Evolutionary conservation across 2,797 vertebrate species (phyloP), one percentile per base, ranked within the genome.

Genomic region (Emys orbicularis): DNA sequence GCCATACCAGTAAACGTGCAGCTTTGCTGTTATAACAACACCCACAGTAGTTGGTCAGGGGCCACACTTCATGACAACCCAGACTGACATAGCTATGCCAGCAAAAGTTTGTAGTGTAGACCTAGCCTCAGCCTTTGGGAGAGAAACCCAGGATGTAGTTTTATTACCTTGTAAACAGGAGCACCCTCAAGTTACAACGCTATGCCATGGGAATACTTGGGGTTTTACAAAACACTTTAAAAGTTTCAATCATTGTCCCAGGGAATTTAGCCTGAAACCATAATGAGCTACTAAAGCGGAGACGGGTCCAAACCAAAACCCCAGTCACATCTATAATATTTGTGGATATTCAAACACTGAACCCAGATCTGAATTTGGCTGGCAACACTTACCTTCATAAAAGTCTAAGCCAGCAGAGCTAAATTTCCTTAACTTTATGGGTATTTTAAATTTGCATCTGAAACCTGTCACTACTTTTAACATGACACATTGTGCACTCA

Each of bases 21-120:
- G 34, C 8, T 68, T 68, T 88, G 27, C 3, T 0, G 31, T 87
- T 6, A 2, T 29, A 87, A 16, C 4, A 37, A 6, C 47, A 49
- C 47, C 87, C 83, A 2, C 16, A 72, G 61, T 0, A 86, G 15
- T 68, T 68, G 61, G 15, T 68, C 50, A 82, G 50, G 1, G 89
- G 1, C 10, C 0, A 0, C 27, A 0, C 9, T 3, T 81, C 27
- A 13, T 79, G 74, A 47, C 18, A 81, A 34, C 9, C 6, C 31
- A 74, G 8, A 91, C 11, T n/a, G 61, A 19, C 4, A 74, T 54
- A 10, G 8, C 61, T 25, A 50, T 52, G 3, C 7, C 53, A 83
- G 23, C 8, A 85, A 88, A 88, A 15, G 52, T 79, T 4, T 2
- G 44, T 31, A 27, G 25, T 11, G 13, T 37, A 86, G 31, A 65